Evolutionary conservation across 2,797 vertebrate genomes (phyloP).

Genomic region (Sebastes trivittatus): DNA sequence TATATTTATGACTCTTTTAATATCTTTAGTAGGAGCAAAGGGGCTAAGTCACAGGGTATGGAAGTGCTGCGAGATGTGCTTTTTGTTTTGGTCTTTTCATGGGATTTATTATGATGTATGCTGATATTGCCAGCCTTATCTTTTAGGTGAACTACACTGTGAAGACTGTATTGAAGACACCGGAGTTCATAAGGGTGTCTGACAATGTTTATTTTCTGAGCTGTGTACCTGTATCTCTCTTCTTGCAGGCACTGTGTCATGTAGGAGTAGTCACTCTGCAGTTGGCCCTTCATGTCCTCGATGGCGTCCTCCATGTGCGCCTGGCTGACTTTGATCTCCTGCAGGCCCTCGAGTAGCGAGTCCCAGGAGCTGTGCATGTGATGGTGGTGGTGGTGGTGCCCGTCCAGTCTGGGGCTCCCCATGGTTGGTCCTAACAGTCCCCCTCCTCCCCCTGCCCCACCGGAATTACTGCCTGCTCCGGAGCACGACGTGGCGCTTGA

Average conservation of each 20-base stretch:
- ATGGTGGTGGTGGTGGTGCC: conserved; percentile 88
- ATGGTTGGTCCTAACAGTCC: conserved; percentile 81
- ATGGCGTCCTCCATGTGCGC: conserved; percentile 95
- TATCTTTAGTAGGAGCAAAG: not conserved
- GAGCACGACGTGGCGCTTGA: conserved; percentile 95
- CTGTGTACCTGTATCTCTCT: conserved; percentile 92
- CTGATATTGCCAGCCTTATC: not conserved
- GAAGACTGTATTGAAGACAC: not conserved
- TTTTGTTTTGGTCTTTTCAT: not conserved
- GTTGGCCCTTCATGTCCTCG: conserved; percentile 94
- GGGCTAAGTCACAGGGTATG: not conserved
- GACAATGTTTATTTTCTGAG: not conserved
- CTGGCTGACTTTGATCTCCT: conserved; percentile 95
- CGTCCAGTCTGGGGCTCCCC: conserved; percentile 93
- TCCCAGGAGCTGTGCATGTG: conserved; percentile 89
- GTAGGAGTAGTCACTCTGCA: conserved; percentile 96
- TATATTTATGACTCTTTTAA: not conserved
- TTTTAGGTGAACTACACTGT: not conserved
- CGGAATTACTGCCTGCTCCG: conserved; percentile 91
- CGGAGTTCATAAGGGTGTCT: not conserved
- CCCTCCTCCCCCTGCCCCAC: conserved; percentile 84
- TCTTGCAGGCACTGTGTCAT: conserved; percentile 98
- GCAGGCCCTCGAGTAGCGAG: conserved; percentile 91
- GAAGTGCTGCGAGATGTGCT: not conserved
- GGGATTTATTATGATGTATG: not conserved